Percentiles rank a stretch among this genome's conserved stretches.
Conservation (phyloP, 2,113 vertebrate species). For the Gila orcuttii region DNA sequence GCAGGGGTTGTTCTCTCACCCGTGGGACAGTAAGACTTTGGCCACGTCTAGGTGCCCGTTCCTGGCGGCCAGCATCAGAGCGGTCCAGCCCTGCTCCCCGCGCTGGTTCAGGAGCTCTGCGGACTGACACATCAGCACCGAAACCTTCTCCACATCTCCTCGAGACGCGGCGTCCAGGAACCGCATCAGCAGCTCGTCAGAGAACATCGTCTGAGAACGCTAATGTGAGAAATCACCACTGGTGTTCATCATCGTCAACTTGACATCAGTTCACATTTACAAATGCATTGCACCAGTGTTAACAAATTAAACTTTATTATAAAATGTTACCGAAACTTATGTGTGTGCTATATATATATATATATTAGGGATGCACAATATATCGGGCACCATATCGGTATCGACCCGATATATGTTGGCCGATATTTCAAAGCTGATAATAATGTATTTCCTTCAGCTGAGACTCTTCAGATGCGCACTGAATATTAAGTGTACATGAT, state of each 20-base stretch:
- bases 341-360: no score
- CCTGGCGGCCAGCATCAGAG: slow-evolving; percentile 88
- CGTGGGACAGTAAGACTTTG: slow-evolving; percentile 78
- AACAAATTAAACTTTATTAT: no score
- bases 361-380: no score
- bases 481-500: no score
- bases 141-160: slow-evolving; percentile 79
- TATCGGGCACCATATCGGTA: no score
- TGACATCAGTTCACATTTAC: no score
- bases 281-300: no score
- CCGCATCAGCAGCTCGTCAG: slow-evolving; percentile 71
- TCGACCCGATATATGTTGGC: no score
- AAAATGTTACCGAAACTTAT: no score
- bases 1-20: slow-evolving; percentile 72
- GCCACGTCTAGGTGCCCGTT: slow-evolving; percentile 82
- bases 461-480: no score
- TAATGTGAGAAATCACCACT: neutral
- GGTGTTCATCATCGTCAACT: neutral
- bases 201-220: slow-evolving; percentile 35
- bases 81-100: slow-evolving; percentile 86
- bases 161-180: slow-evolving; percentile 80
- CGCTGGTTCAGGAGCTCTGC: slow-evolving; percentile 79
- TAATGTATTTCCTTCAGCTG: no score
- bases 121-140: slow-evolving; percentile 69
- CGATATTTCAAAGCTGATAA: no score